Percentiles rank a stretch among this genome's conserved stretches.
Conservation (phyloP, 2,888 invertebrate genomes). For the Pseudococcus jackbeardsleyi region DNA sequence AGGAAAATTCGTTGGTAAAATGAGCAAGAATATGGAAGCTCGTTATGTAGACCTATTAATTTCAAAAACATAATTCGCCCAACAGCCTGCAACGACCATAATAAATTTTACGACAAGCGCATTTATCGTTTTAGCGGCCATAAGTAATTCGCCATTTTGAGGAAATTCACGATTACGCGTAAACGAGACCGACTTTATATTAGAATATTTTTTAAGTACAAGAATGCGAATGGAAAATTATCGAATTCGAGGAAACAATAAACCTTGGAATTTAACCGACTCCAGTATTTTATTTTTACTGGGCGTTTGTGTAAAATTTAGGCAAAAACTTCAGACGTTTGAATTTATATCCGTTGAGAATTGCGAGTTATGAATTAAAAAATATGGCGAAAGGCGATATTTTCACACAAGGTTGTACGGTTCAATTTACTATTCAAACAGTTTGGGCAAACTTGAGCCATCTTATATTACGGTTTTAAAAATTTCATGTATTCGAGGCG, state of each 20-base stretch:
- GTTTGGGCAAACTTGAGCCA: no score
- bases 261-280: not conserved
- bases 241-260: not conserved
- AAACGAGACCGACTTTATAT: not conserved
- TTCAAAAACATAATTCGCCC: slow-evolving; percentile 13
- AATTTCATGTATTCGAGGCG: no score
- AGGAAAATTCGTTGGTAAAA: slow-evolving; percentile 4
- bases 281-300: not conserved
- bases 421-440: not conserved
- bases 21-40: not conserved
- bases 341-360: no score
- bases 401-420: not conserved
- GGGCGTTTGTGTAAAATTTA: no score
- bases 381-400: not conserved
- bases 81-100: not conserved
- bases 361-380: not conserved
- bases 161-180: not conserved
- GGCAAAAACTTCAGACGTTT: no score
- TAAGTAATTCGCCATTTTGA: not conserved
- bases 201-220: not conserved
- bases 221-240: slow-evolving; percentile 9
- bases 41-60: not conserved
- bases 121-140: slow-evolving; percentile 4
- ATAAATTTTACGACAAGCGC: not conserved
- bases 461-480: no score